Evolutionary conservation across 1,140 invertebrate species (phyloP), one percentile per base, ranked within the genome.

Genomic region (Trichomalopsis sarcophagae): DNA sequence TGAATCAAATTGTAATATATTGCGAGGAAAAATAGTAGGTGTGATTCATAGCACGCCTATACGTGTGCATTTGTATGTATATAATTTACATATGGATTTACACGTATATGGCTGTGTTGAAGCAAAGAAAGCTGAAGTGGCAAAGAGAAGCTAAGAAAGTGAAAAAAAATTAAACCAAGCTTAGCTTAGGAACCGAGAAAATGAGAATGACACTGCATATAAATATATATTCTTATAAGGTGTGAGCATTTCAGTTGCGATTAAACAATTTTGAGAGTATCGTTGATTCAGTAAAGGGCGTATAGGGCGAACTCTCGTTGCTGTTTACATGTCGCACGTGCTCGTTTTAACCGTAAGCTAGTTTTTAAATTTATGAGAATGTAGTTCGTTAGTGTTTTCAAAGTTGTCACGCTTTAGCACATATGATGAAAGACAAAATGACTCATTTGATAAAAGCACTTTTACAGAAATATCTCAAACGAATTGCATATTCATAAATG

Each of bases 1-100:
- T 89, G 87, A 88, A 89, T 87, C 86, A 87, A 88, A 89, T 87
- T 89, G 88, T 89, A 89, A 88, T 89, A 89, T 89, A 89, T 89
- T 87, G 84, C 62, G 82, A 86, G 71, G 71, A 79, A 82, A 27
- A 84, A 66, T 68, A 84, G 36, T 81, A 84, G 23, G 76, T 82
- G 73, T 68, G 75, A 82, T 80, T 79, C 55, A n/a, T 40, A 78
- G 66, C 81, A 21, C 47, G 13, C 21, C 79, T 75, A 74, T 83
- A 80, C 81, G 50, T 86, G 71, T 82, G 74, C 36, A 82, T 82
- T 86, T 80, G 80, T 81, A 78, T 84, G 30, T 81, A 85, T 74
- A 36, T 76, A 50, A 62, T 71, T 66, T 40, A 40, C 50, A 75
- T 76, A 76, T 81, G 47, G 17, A 69, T 84, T 40, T 82, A 87